Percentiles rank a stretch among this genome's conserved stretches.
These are phyloP conservation scores for Mycalesis mineus DNA, from an alignment of 2,888 invertebrate species.

Conservation along the genomic window DNA sequence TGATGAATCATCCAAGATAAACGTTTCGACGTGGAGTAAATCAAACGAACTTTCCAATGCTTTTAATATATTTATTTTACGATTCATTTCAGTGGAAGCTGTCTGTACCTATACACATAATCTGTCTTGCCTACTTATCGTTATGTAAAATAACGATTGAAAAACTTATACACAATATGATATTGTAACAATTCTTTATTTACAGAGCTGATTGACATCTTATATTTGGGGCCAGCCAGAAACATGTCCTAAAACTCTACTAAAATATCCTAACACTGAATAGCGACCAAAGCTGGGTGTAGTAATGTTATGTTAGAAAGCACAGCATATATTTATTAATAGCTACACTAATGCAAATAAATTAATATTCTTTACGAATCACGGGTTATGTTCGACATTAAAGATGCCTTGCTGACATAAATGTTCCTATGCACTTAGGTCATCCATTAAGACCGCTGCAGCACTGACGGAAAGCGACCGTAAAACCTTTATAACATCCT, in stretches of 20 bases:
- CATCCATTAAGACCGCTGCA: conserved; percentile 75
- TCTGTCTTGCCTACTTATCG: conserved; percentile 41
- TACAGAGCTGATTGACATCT: too few species aligned
- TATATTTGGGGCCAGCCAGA: too few species aligned
- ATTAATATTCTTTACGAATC: conserved; percentile 10
- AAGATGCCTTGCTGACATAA: conserved; percentile 59
- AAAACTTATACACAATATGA: too few species aligned
- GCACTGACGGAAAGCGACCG: conserved; percentile 72
- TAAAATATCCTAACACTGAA: too few species aligned
- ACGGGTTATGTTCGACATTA: conserved; percentile 30
- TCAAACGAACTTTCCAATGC: conserved; percentile 55
- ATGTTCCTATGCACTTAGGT: conserved; percentile 76
- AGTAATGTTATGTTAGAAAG: too few species aligned
- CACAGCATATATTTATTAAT: not conserved
- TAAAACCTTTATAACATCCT: conserved; percentile 78
- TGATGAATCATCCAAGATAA: conserved; percentile 71
- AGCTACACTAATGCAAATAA: not conserved
- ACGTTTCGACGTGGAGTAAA: conserved; percentile 65
- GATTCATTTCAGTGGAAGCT: conserved; percentile 43
- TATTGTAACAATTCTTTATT: too few species aligned
- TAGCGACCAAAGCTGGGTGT: too few species aligned
- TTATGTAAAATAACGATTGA: conserved; percentile 39
- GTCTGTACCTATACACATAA: conserved; percentile 33
- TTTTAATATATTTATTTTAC: conserved; percentile 55
- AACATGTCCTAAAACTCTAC: too few species aligned